Conservation (phyloP, 1,140 invertebrate species). For the Hycleus cichorii region DNA sequence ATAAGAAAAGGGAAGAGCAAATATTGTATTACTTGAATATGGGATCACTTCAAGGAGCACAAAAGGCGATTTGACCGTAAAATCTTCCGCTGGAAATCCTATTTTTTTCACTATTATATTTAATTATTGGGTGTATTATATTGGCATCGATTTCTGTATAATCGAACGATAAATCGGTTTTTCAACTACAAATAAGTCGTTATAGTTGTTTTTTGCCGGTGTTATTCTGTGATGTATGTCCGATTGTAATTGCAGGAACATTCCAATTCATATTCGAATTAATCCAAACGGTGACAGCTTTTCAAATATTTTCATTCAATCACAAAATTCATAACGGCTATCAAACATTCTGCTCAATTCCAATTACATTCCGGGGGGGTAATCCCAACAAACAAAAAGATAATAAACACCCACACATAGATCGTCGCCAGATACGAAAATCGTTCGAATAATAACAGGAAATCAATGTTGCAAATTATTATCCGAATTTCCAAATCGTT, state of each 20-base stretch:
- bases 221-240: constrained; percentile 12
- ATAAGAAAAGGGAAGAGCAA: neutral
- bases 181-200: too few relatives aligned
- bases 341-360: constrained; percentile 7
- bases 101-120: neutral
- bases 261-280: constrained; percentile 22
- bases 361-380: too few relatives aligned
- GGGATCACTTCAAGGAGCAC: constrained; percentile 8
- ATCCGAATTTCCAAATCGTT: too few relatives aligned
- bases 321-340: constrained; percentile 23
- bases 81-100: neutral
- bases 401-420: too few relatives aligned
- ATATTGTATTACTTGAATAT: neutral
- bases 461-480: too few relatives aligned
- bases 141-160: neutral
- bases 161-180: neutral
- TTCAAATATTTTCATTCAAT: constrained; percentile 31
- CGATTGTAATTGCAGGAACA: constrained; percentile 16
- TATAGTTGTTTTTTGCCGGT: neutral
- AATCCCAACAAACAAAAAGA: too few relatives aligned
- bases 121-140: neutral
- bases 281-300: constrained; percentile 21
- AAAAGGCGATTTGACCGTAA: constrained; percentile 13
- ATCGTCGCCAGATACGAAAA: too few relatives aligned
- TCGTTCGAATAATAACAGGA: too few relatives aligned